Evolutionary conservation across 2,797 vertebrate species (phyloP).

Genomic region (Clarias platycephalus): DNA sequence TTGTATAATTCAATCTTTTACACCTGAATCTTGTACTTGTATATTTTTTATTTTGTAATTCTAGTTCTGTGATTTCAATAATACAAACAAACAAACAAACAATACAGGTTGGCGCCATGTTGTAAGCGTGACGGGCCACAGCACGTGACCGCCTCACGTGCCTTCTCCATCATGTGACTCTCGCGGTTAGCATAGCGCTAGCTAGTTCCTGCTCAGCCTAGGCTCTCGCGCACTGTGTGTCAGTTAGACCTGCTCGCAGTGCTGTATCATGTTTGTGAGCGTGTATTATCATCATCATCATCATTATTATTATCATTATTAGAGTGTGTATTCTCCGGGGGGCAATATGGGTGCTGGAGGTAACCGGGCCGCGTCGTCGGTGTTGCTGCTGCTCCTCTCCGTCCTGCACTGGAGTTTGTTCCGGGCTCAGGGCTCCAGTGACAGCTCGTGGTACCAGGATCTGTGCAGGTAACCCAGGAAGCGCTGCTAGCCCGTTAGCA

Average conservation of each 20-base stretch:
- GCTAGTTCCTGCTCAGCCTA: slow-evolving; percentile 67
- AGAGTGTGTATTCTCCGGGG: slow-evolving; percentile 37
- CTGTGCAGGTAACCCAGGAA: slow-evolving; percentile 73
- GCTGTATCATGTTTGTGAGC: slow-evolving; percentile 75
- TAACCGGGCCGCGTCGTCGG: not conserved
- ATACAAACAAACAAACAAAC: too few species aligned
- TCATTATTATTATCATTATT: not conserved
- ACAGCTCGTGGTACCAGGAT: slow-evolving; percentile 69
- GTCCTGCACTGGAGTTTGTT: slow-evolving; percentile 45
- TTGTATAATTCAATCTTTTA: too few species aligned
- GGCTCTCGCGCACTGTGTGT: too few species aligned
- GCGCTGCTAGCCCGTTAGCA: not conserved
- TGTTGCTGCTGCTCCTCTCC: not conserved
- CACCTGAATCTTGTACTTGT: too few species aligned
- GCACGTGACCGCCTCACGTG: slow-evolving; percentile 53
- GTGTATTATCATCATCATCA: not conserved
- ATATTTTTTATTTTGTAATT: too few species aligned
- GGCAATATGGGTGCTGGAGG: slow-evolving; percentile 23
- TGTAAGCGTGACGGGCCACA: slow-evolving; percentile 13
- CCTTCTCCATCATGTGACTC: slow-evolving; percentile 68
- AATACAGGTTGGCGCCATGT: not conserved
- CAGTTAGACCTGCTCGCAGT: slow-evolving; percentile 40
- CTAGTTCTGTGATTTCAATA: too few species aligned
- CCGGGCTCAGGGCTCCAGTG: slow-evolving; percentile 46
- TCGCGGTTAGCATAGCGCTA: slow-evolving; percentile 1